A percentile compares a stretch with the other conserved stretches of the same genome.
Conservation (phyloP, 2,797 vertebrate species). For the Zalophus californianus region DNA sequence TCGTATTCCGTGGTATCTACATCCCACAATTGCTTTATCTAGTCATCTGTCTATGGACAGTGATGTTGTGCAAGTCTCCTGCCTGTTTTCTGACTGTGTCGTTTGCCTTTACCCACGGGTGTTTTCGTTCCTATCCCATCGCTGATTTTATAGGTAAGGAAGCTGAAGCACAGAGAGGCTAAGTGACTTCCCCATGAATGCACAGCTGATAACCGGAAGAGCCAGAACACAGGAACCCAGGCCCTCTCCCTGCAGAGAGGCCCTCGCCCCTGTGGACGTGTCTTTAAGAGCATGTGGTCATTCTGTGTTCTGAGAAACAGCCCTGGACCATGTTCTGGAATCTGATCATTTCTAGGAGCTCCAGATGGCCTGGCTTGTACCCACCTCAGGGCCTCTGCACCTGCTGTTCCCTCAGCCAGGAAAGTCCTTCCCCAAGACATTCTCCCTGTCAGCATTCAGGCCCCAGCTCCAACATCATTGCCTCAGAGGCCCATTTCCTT, state of each 20-base stretch:
- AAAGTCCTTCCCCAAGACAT: background rate
- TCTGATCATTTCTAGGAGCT: background rate
- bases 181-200: background rate
- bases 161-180: background rate
- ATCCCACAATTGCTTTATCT: background rate
- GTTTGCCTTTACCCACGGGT: background rate
- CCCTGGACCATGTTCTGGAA: background rate
- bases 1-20: accelerated
- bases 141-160: background rate
- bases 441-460: background rate
- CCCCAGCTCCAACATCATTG: too few species aligned
- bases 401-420: background rate
- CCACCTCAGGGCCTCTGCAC: background rate
- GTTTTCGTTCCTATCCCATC: background rate
- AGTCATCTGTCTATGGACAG: background rate
- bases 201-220: background rate
- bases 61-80: background rate
- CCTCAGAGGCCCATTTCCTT: background rate
- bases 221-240: background rate
- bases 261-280: too few species aligned
- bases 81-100: background rate
- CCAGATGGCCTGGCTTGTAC: background rate
- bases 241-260: background rate
- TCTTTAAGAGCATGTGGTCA: background rate
- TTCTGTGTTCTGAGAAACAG: background rate